These are phyloP conservation scores for Drosophila histrio DNA, from an alignment of 2,888 invertebrate genomes.

Conservation along the genomic window DNA sequence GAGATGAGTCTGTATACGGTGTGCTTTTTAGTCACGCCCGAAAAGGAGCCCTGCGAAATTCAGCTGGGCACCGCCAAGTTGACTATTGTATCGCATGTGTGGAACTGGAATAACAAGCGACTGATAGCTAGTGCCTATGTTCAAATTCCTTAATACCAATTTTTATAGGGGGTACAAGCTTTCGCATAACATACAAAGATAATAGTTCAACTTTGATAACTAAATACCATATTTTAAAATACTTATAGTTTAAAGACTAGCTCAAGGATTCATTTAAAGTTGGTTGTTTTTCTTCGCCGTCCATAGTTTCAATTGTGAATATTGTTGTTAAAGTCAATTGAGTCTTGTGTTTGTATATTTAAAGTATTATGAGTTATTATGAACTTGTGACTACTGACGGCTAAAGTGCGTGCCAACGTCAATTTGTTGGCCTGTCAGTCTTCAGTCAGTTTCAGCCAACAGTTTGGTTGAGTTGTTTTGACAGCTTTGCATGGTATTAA, in stretches of 20 bases:
- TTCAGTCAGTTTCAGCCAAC: constrained; percentile 4
- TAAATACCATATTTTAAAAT: background rate
- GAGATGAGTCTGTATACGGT: constrained; percentile 78
- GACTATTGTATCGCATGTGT: constrained; percentile 67
- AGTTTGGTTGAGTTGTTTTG: constrained; percentile 44
- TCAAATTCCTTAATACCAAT: constrained; percentile 20
- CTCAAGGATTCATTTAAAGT: background rate
- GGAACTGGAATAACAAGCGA: constrained; percentile 75
- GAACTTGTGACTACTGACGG: background rate
- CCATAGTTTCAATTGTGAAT: background rate
- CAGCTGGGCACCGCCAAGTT: constrained; percentile 65
- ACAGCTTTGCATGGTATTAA: constrained; percentile 54
- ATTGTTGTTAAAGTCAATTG: background rate
- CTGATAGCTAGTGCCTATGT: constrained; percentile 74
- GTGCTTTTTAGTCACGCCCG: constrained; percentile 71
- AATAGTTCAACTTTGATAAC: background rate
- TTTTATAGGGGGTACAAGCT: too few relatives aligned
- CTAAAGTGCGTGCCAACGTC: constrained; percentile 43
- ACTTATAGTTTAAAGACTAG: background rate
- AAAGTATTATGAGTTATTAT: constrained; percentile 6
- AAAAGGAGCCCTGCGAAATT: constrained; percentile 69
- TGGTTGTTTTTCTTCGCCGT: constrained; percentile 6
- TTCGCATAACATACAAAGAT: background rate
- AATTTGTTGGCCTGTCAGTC: constrained; percentile 57
- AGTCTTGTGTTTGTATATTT: background rate